Evolutionary conservation across 2,113 vertebrate genomes (phyloP).

Genomic region (Antidorcas marsupialis): DNA sequence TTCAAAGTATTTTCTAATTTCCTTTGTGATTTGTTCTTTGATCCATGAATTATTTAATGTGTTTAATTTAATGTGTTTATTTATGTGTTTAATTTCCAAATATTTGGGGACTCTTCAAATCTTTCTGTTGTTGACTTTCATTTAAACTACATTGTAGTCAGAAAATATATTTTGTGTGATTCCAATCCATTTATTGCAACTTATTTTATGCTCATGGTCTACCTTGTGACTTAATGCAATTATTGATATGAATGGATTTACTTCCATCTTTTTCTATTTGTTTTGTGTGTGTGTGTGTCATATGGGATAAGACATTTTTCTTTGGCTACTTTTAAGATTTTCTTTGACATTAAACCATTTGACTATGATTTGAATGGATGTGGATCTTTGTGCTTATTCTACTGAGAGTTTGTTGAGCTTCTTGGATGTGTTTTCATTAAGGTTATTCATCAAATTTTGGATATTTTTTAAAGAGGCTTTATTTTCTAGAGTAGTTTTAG

Average conservation of each 20-base stretch:
- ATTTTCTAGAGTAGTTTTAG: background rate
- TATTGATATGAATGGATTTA: background rate
- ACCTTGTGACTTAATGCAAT: background rate
- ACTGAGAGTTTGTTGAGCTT: background rate
- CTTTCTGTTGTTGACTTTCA: background rate
- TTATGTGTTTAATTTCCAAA: background rate
- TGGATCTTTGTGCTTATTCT: background rate
- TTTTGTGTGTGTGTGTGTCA: background rate
- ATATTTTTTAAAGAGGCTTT: background rate
- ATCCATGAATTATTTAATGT: background rate
- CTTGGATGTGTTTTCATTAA: background rate
- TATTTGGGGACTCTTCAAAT: background rate
- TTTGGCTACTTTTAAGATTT: background rate
- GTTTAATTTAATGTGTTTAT: background rate
- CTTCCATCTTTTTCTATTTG: background rate
- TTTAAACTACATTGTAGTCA: background rate
- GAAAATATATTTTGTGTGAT: background rate
- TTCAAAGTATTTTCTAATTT: background rate
- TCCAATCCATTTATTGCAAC: background rate
- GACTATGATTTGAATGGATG: background rate
- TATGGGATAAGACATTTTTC: background rate
- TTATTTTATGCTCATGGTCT: background rate
- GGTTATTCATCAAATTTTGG: background rate
- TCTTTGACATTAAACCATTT: background rate
- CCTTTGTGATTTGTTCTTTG: background rate